Evolutionary conservation across 2,797 vertebrate species (phyloP).

Genomic region (Oreochromis grahami): DNA sequence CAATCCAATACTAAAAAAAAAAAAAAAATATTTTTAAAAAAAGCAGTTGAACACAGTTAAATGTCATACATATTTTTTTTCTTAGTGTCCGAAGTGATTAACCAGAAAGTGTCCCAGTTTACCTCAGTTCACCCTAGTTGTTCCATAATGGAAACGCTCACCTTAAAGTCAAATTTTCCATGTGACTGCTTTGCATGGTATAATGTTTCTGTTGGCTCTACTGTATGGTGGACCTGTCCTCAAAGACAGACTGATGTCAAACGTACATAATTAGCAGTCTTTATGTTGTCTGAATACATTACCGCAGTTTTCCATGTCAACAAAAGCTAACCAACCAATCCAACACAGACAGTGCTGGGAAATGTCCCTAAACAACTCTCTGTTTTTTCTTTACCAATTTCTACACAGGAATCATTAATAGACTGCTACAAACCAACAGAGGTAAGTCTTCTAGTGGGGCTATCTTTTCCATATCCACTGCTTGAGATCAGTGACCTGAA

Average conservation of each 20-base stretch:
- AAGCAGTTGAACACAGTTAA: neutral
- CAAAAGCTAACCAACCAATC: neutral
- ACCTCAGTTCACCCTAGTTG: neutral
- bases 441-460: conserved; percentile 70
- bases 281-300: neutral
- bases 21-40: neutral
- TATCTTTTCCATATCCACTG: neutral
- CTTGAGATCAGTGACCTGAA: neutral
- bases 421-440: conserved; percentile 96
- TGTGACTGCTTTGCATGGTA: neutral
- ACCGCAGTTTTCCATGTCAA: neutral
- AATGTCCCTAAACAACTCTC: neutral
- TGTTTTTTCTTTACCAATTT: neutral
- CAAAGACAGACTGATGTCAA: neutral
- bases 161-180: neutral
- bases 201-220: neutral
- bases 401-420: conserved; percentile 82
- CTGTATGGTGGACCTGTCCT: neutral
- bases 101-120: neutral
- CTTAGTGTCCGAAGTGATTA: neutral
- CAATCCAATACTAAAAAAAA: neutral
- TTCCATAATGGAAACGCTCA: neutral
- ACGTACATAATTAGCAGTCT: neutral
- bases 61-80: neutral
- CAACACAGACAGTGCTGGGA: neutral